Base-by-base conservation (phyloP, 2,888 invertebrate genomes). In the Boloria euphrosyne region DNA sequence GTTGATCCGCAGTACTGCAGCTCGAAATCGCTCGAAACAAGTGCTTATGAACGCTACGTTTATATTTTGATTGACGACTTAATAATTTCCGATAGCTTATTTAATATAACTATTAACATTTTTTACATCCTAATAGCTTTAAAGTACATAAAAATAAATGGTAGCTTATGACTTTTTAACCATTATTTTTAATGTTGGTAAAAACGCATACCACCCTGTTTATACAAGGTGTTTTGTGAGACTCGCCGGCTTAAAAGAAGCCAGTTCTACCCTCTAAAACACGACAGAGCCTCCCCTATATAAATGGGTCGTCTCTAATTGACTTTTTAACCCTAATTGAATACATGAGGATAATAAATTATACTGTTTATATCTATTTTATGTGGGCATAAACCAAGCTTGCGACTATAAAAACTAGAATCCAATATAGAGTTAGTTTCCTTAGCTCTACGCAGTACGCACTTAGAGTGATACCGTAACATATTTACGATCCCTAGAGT, bases 1-100 rank as follows among this genome's bases (percentile, higher is more conserved):
- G 59, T 69, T 50, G 47, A 44, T 65, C 69, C 67, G 67, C 67
- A 69, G 59, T 62, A 60, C 67, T 69, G 66, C 59, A 62, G 43
- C 16, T 58, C 58, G 57, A 58, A 55, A 67, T 38, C 22, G 22
- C 3, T 22, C 22, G 22, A 44, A 54, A 57, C 57, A 44, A 61
- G 50, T 51, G 59, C 22, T 59, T 49, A 59, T 59, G 47, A 58
- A 58, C 44, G 18, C 18, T 13, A 14, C 14, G 16, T 46, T 57
- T 5, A 22, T 4, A 46, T 46, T 57, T 57, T 46, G 27, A 22
- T 2, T 7, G 16, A 57, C 16, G 6, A 57, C 27, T 22, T 22
- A 55, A n/a, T 16, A 3, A 49, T 17, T 17, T 50, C 7, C 18
- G 22, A 50, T 50, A 22, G 0, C 7, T 38, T 31, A 18, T 50